Percentiles rank a stretch among this genome's conserved stretches.
These are phyloP conservation scores for Drosophila kokeensis DNA, from an alignment of 2,888 invertebrate genomes.

Conservation along the genomic window DNA sequence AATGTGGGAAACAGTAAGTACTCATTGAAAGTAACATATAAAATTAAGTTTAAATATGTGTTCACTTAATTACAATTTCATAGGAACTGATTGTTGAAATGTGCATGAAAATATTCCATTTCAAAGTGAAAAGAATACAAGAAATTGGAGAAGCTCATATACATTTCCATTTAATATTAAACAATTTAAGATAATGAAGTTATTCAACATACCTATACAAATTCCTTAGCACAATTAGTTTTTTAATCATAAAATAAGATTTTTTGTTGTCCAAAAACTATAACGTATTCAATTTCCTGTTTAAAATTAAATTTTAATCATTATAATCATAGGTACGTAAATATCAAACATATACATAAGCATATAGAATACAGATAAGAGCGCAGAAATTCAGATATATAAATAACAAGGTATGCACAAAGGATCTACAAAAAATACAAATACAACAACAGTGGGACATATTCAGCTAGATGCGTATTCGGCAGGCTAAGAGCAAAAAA, in stretches of 20 bases:
- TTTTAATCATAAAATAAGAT: neutral
- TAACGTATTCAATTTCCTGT: conserved; percentile 10
- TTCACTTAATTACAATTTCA: conserved; percentile 3
- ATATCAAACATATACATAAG: conserved; percentile 31
- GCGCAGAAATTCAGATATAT: conserved; percentile 33
- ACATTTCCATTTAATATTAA: neutral
- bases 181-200: neutral
- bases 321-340: conserved; percentile 9
- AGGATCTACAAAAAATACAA: neutral
- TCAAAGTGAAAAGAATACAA: neutral
- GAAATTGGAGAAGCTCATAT: neutral
- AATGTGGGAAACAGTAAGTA: neutral
- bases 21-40: neutral
- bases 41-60: neutral
- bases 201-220: neutral
- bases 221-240: neutral
- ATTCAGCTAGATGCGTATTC: conserved; percentile 2
- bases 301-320: conserved; percentile 17
- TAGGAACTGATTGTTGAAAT: conserved; percentile 1
- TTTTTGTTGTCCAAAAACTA: conserved; percentile 3
- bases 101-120: neutral
- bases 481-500: neutral
- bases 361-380: conserved; percentile 37
- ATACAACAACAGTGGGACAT: neutral
- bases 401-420: conserved; percentile 31